Evolutionary conservation across 2,797 vertebrate species (phyloP).

Genomic region (Sternarchorhynchus goeldii): DNA sequence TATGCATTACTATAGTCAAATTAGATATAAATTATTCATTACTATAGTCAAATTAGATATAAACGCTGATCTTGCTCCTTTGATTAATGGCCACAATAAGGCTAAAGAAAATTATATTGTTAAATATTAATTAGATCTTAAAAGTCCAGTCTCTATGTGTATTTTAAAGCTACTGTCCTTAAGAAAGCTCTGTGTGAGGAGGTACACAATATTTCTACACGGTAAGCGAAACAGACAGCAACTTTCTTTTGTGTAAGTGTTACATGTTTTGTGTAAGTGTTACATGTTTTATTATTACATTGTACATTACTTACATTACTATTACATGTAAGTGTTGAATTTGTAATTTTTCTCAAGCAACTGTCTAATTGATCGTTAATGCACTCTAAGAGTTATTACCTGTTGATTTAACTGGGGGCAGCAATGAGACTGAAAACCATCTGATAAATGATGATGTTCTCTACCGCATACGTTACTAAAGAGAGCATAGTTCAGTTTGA

Average conservation of each 20-base stretch:
- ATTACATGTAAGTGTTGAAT: background rate
- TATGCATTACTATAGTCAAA: too few relatives aligned
- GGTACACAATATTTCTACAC: background rate
- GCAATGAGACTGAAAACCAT: background rate
- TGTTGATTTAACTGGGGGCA: background rate
- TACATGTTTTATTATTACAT: too few relatives aligned
- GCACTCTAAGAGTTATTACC: too few relatives aligned
- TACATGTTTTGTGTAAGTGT: too few relatives aligned
- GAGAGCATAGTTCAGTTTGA: background rate
- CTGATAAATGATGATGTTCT: background rate
- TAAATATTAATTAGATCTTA: background rate
- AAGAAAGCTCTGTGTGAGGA: background rate
- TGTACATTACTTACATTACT: too few relatives aligned
- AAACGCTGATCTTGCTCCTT: background rate
- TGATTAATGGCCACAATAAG: background rate
- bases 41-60: background rate
- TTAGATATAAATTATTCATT: too few relatives aligned
- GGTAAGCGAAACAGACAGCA: background rate
- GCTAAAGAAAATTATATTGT: background rate
- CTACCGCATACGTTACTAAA: background rate
- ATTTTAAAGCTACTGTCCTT: slow-evolving; percentile 5
- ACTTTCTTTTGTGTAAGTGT: background rate
- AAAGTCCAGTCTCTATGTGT: too few relatives aligned
- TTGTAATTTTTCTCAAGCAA: too few relatives aligned
- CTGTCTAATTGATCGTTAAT: too few relatives aligned